Evolutionary conservation across 2,113 vertebrate genomes (phyloP).

Genomic region (Perognathus longimembris): DNA sequence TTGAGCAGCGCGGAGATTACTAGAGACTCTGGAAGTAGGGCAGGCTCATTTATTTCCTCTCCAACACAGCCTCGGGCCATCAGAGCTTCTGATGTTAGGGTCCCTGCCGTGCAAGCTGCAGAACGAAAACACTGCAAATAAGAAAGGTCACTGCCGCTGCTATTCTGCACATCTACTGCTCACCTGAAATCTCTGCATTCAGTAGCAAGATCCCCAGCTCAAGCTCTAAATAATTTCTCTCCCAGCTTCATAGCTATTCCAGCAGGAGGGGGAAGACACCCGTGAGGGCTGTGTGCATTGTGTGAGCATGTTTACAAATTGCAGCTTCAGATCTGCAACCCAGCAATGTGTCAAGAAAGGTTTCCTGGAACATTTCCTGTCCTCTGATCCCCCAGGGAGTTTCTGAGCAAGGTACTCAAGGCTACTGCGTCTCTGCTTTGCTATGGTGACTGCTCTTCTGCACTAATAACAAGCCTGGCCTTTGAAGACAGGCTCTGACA

Average conservation of each 20-base stretch:
- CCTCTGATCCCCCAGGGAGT: not conserved
- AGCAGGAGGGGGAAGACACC: slow-evolving; percentile 24
- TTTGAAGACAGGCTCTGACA: slow-evolving; percentile 31
- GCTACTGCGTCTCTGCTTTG: not conserved
- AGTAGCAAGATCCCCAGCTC: slow-evolving; percentile 23
- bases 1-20: slow-evolving; percentile 27
- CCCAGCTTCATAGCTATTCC: not conserved
- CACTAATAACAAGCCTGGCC: slow-evolving; percentile 31
- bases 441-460: slow-evolving; percentile 1
- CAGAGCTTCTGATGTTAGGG: slow-evolving; percentile 76
- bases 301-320: not conserved
- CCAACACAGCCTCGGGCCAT: slow-evolving; percentile 73
- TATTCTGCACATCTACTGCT: slow-evolving; percentile 65
- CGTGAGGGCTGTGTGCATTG: not conserved
- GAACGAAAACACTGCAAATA: slow-evolving; percentile 77
- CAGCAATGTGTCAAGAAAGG: not conserved
- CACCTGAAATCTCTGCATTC: slow-evolving; percentile 74
- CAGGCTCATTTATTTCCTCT: slow-evolving; percentile 79
- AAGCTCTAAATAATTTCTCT: slow-evolving; percentile 12
- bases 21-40: slow-evolving; percentile 78
- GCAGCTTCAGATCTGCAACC: not conserved
- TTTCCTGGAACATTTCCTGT: not conserved
- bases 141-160: slow-evolving; percentile 75
- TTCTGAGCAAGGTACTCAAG: not conserved
- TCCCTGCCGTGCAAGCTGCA: slow-evolving; percentile 72